These are phyloP conservation scores for Griposia aprilina DNA, from an alignment of 2,888 invertebrate genomes.

Conservation along the genomic window DNA sequence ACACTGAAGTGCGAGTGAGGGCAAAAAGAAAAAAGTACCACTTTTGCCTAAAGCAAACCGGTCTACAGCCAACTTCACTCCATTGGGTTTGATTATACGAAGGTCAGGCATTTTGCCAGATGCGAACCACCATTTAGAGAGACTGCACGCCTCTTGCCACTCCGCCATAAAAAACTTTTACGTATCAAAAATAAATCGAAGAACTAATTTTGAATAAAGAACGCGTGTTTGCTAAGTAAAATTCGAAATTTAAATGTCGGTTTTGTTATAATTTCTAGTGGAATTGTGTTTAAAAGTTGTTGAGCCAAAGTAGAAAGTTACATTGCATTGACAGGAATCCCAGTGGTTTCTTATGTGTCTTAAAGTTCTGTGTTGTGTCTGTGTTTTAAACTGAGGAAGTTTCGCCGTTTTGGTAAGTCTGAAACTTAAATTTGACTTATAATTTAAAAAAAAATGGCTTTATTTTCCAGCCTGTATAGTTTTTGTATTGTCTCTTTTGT, in stretches of 20 bases:
- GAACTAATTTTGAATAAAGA: conserved; percentile 63
- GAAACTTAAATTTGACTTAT: conserved; percentile 11
- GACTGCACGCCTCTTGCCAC: conserved; percentile 71
- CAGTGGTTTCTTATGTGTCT: conserved; percentile 75
- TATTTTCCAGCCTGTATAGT: background rate
- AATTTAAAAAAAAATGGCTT: background rate
- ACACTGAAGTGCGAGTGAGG: conserved; percentile 72
- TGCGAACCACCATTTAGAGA: conserved; percentile 68
- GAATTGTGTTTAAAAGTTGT: conserved; percentile 59
- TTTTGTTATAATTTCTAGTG: conserved; percentile 48
- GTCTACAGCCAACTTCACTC: conserved; percentile 84
- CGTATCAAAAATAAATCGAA: conserved; percentile 70
- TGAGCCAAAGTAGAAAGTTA: conserved; percentile 78
- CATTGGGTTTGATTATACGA: conserved; percentile 82
- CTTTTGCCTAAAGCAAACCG: conserved; percentile 88
- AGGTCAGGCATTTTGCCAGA: conserved; percentile 83
- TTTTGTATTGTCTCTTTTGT: conserved; percentile 31
- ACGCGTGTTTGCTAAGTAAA: conserved; percentile 32
- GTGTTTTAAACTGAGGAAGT: conserved; percentile 78
- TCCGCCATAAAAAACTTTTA: conserved; percentile 76
- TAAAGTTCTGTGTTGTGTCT: conserved; percentile 79
- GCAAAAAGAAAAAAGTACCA: conserved; percentile 78
- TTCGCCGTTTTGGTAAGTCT: conserved; percentile 69
- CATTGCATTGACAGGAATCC: conserved; percentile 78
- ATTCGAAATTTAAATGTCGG: conserved; percentile 38